Conservation (phyloP, 2,113 vertebrate species). For the Isichthys henryi region DNA sequence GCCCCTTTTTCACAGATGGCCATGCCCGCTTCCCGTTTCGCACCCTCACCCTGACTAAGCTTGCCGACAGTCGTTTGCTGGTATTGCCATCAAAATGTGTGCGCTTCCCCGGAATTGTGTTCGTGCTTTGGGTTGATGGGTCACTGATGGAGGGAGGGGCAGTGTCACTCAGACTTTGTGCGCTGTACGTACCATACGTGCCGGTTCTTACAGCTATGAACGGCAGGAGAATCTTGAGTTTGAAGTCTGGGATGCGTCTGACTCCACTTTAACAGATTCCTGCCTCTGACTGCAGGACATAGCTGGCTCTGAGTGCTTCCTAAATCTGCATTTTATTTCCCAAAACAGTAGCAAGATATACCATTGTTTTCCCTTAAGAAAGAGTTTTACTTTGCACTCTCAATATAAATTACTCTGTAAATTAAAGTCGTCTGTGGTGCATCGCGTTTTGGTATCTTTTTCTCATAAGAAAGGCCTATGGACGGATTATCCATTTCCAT, state of each 20-base stretch:
- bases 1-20: neutral
- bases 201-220: neutral
- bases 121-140: neutral
- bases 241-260: neutral
- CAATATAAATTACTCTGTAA: neutral
- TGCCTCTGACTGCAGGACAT: constrained; percentile 1
- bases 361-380: neutral
- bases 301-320: neutral
- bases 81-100: neutral
- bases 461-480: neutral
- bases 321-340: constrained; percentile 7
- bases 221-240: neutral
- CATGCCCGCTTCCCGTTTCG: neutral
- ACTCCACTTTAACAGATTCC: neutral
- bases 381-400: neutral
- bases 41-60: neutral
- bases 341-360: constrained; percentile 6
- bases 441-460: neutral
- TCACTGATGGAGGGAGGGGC: neutral
- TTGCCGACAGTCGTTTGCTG: neutral
- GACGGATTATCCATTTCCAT: neutral
- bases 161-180: neutral
- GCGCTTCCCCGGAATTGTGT: neutral
- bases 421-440: neutral
- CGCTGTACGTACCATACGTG: neutral